Evolutionary conservation across 1,140 invertebrate species (phyloP).

Genomic region (Gonatopus flavifemur): DNA sequence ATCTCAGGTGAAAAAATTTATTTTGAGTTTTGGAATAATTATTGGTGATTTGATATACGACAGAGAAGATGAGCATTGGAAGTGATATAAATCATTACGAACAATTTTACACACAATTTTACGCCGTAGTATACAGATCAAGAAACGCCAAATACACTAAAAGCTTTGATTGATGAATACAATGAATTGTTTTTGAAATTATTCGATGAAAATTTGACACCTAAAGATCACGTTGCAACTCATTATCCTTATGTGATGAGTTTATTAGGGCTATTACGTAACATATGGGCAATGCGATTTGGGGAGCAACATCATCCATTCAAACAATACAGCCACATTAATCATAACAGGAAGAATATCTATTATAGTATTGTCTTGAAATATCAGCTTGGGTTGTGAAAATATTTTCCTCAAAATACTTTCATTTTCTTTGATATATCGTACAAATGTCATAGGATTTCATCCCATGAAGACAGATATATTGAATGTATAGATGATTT

Average conservation of each 20-base stretch:
- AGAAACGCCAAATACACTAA: slow-evolving; percentile 1
- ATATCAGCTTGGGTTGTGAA: too few species aligned
- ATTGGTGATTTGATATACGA: slow-evolving; percentile 20
- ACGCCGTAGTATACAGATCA: not conserved
- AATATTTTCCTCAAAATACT: too few species aligned
- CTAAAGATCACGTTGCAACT: slow-evolving; percentile 1
- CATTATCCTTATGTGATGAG: slow-evolving; percentile 6
- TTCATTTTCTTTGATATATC: too few species aligned
- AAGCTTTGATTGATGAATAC: slow-evolving; percentile 1
- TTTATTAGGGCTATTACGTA: not conserved
- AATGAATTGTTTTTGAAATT: slow-evolving; percentile 8
- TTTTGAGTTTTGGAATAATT: slow-evolving; percentile 14
- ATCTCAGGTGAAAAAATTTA: slow-evolving; percentile 13
- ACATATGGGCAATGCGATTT: slow-evolving; percentile 2
- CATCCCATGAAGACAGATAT: too few species aligned
- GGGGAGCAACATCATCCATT: slow-evolving; percentile 7
- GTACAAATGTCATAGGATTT: too few species aligned
- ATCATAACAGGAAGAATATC: not conserved
- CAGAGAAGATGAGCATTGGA: slow-evolving; percentile 12
- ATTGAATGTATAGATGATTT: too few species aligned
- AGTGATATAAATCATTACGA: slow-evolving; percentile 9
- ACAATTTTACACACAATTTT: slow-evolving; percentile 6
- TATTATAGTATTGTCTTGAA: not conserved
- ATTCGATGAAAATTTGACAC: slow-evolving; percentile 1
- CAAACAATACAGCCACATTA: slow-evolving; percentile 1